phyloP scores from a whole-genome alignment of 2,797 vertebrate species.

The Fratercula arctica region DNA sequence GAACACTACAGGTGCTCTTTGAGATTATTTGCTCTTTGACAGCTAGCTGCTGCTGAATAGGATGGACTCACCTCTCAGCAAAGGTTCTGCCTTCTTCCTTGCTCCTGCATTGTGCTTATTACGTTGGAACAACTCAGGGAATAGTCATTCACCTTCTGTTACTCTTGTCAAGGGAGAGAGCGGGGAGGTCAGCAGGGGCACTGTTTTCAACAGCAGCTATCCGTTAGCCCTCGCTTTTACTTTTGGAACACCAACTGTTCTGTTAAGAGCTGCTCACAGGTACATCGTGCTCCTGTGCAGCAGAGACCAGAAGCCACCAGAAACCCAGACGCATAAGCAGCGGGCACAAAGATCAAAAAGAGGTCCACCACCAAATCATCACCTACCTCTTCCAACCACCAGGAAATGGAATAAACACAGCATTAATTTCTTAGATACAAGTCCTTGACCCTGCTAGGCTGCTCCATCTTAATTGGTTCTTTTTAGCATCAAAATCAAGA shows the following conservation, averaged over 20 bases:
- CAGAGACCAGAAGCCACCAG: background rate
- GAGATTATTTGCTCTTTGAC: background rate
- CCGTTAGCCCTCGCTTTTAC: background rate
- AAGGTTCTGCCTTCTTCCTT: background rate
- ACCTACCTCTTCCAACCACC: background rate
- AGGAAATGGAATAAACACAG: background rate
- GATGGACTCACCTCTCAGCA: background rate
- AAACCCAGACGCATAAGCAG: background rate
- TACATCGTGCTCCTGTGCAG: background rate
- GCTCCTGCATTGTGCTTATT: background rate
- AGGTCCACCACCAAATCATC: background rate
- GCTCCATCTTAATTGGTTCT: background rate
- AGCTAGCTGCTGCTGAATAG: background rate
- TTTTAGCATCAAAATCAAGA: background rate
- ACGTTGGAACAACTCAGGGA: background rate
- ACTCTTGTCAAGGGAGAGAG: background rate
- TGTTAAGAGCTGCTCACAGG: background rate
- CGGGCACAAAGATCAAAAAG: background rate
- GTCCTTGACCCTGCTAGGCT: background rate
- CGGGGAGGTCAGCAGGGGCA: background rate
- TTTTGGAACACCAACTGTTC: background rate
- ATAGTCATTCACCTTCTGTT: background rate
- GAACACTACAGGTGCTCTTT: background rate
- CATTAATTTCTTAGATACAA: background rate
- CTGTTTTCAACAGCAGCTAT: background rate